These are phyloP conservation scores for Pharmacophagus antenor DNA, from an alignment of 2,888 invertebrate species.

Conservation along the genomic window DNA sequence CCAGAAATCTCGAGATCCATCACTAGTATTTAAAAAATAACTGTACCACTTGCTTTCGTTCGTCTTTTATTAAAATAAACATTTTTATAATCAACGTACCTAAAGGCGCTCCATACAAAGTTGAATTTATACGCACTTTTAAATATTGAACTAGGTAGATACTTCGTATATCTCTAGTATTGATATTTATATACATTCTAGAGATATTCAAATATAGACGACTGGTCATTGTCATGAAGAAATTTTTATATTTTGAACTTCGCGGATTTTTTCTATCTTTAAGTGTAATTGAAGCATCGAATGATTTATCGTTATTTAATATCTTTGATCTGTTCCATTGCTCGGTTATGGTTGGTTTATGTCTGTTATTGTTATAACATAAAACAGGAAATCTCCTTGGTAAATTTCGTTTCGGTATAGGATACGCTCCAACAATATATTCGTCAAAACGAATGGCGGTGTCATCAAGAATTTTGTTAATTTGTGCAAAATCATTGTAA, in stretches of 20 bases:
- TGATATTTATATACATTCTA: slow-evolving; percentile 36
- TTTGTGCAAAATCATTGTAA: slow-evolving; percentile 47
- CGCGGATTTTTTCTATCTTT: slow-evolving; percentile 51
- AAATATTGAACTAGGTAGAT: slow-evolving; percentile 65
- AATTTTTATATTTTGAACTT: slow-evolving; percentile 51
- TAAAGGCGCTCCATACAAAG: slow-evolving; percentile 59
- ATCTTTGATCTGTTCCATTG: slow-evolving; percentile 21
- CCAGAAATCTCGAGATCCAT: too few species aligned
- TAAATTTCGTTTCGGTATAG: slow-evolving; percentile 33
- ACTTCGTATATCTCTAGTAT: slow-evolving; percentile 32
- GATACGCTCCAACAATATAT: slow-evolving; percentile 56
- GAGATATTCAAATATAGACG: slow-evolving; percentile 45
- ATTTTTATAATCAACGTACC: slow-evolving; percentile 46
- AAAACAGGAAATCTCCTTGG: slow-evolving; percentile 37
- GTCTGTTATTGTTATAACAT: slow-evolving; percentile 56
- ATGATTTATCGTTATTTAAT: slow-evolving; percentile 31
- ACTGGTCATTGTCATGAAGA: slow-evolving; percentile 57
- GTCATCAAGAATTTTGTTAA: slow-evolving; percentile 57
- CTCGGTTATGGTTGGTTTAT: slow-evolving; percentile 38
- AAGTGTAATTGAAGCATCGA: slow-evolving; percentile 44
- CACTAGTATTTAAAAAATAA: too few species aligned
- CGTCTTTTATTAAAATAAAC: neutral
- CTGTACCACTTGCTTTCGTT: neutral
- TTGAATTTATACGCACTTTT: slow-evolving; percentile 67
- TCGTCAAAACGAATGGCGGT: slow-evolving; percentile 66